Conservation (phyloP, 2,888 invertebrate species). For the Tolmerus cingulatus region DNA sequence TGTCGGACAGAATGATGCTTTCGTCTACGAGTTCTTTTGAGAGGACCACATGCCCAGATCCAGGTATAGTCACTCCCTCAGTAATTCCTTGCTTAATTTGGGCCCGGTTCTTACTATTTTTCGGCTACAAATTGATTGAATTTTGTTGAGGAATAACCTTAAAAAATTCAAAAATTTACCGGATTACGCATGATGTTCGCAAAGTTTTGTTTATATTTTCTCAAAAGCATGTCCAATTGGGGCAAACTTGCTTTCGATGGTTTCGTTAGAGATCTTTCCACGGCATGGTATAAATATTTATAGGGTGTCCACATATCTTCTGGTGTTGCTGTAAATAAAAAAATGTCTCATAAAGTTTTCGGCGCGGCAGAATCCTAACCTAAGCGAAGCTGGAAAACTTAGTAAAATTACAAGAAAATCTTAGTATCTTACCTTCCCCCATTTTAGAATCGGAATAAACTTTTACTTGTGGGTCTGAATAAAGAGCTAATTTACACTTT, state of each 20-base stretch:
- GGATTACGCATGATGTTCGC: conserved; percentile 84
- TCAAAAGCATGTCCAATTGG: conserved; percentile 75
- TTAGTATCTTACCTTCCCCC: not conserved
- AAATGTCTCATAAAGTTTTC: not conserved
- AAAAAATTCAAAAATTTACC: conserved; percentile 67
- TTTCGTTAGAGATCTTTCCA: conserved; percentile 73
- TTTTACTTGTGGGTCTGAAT: not conserved
- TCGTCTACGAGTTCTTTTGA: conserved; percentile 90
- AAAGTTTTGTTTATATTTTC: conserved; percentile 87
- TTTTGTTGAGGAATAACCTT: not conserved
- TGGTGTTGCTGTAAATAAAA: conserved; percentile 52
- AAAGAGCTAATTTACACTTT: not conserved
- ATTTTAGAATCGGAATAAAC: not conserved
- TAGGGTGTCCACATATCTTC: conserved; percentile 88
- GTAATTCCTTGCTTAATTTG: conserved; percentile 82
- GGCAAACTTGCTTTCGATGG: conserved; percentile 68
- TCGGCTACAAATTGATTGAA: conserved; percentile 70
- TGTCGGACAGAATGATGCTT: conserved; percentile 91
- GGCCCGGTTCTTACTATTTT: conserved; percentile 79
- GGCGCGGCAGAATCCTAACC: not conserved
- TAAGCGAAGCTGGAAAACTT: not conserved
- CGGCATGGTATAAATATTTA: conserved; percentile 76
- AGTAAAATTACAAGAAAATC: not conserved
- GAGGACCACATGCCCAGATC: conserved; percentile 75
- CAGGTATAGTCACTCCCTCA: conserved; percentile 79